Evolutionary conservation across 2,797 vertebrate genomes (phyloP), one percentile per base, ranked within the genome.

Genomic region (Enteromius anoplus): DNA sequence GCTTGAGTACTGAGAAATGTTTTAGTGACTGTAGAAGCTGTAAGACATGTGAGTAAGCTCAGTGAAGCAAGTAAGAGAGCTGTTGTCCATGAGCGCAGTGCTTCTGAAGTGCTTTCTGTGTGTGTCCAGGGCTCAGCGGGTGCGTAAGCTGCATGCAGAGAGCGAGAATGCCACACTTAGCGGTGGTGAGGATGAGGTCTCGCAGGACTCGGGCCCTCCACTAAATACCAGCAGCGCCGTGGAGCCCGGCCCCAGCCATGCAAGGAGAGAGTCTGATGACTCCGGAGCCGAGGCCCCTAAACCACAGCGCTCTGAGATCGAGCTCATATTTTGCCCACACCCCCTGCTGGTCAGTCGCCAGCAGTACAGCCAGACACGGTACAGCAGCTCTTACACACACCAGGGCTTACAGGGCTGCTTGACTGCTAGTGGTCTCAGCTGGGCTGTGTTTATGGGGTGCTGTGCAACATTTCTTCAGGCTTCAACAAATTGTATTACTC

Each of bases 361-460:
- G 51, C 94, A 96, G 82, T 97, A 97, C 91, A 96, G 93, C 77
- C 96, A 97, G 93, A 97, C 97, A 85, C 96, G 97, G 97, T 97
- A 85, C 89, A 84, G 7, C 14, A 29, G 26, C 12, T 26, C 29
- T 58, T 4, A 21, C 53, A 58, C 55, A 23, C 4, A 23, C 21
- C 19, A 53, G 37, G 37, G 34, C 42, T 17, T 49, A 7, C 6
- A 6, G 17, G 49, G 51, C 19, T 21, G 51, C 51, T 53, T 1
- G 19, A 21, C 51, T 21, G 53, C 53, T 55, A 9, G 21, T n/a
- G 8, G 1, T 9, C 7, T 55, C 21, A 19, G 19, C 19, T 55
- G 21, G 53, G 9, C 9, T 58, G 53, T 58, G 53, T 58, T 58
- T 58, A 23, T 58, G 21, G 53, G 9, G 21, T n/a, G 21, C 21